Evolutionary conservation across 2,797 vertebrate genomes (phyloP).

Genomic region (Eulemur mongoz): DNA sequence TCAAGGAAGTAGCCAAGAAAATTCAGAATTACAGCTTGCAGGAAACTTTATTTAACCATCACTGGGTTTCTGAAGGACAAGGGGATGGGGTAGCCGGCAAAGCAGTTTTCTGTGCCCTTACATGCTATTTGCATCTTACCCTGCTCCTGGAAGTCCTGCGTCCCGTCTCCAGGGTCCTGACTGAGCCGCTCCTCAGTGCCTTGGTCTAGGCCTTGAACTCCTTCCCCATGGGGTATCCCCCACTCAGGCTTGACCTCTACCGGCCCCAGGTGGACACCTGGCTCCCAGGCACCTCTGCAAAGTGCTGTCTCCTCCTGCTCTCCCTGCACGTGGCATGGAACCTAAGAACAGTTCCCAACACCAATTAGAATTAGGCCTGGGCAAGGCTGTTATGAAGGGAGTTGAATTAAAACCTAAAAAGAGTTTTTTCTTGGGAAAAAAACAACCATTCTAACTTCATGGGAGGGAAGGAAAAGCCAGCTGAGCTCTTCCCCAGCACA

Average conservation of each 20-base stretch:
- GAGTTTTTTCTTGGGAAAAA: no score
- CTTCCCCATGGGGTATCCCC: constrained; percentile 64
- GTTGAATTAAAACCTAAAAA: constrained; percentile 19
- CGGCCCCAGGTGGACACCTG: constrained; percentile 60
- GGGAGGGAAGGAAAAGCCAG: background rate
- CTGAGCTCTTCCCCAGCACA: background rate
- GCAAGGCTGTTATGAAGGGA: background rate
- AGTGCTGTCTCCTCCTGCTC: constrained; percentile 59
- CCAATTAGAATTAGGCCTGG: constrained; percentile 45
- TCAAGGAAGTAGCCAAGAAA: background rate
- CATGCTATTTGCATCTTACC: constrained; percentile 58
- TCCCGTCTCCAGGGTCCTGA: constrained; percentile 57
- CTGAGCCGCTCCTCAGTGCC: constrained; percentile 48
- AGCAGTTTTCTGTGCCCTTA: background rate
- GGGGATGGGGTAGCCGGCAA: background rate
- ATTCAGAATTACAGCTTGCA: background rate
- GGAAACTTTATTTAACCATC: background rate
- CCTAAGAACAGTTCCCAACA: constrained; percentile 62
- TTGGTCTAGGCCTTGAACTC: constrained; percentile 51
- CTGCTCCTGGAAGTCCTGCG: constrained; percentile 67
- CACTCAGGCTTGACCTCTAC: constrained; percentile 77
- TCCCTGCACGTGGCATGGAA: constrained; percentile 58
- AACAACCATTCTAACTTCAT: background rate
- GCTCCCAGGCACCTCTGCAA: constrained; percentile 69
- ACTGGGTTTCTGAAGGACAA: background rate